Conservation (phyloP, 2,113 vertebrate species). For the Neodon shergylaensis region DNA sequence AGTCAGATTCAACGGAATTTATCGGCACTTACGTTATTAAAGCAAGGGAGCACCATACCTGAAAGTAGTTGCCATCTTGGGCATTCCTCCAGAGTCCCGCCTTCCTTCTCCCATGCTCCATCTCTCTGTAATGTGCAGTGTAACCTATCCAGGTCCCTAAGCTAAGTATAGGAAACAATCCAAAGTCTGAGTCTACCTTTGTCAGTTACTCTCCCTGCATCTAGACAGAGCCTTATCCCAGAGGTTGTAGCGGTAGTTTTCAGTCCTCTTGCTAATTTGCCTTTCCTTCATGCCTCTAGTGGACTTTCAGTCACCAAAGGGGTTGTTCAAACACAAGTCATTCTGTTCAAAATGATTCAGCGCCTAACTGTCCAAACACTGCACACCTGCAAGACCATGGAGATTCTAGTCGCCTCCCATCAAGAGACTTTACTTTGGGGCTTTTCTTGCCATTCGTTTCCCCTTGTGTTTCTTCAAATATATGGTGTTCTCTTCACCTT, state of each 20-base stretch:
- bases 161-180: neutral
- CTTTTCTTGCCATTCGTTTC: neutral
- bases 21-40: neutral
- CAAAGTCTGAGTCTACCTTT: neutral
- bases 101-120: neutral
- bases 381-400: neutral
- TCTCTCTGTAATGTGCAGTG: neutral
- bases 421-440: neutral
- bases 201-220: neutral
- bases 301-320: neutral
- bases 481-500: neutral
- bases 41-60: neutral
- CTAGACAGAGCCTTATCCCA: neutral
- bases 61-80: neutral
- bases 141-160: neutral
- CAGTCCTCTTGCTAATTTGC: neutral
- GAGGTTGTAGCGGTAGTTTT: neutral
- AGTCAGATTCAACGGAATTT: constrained; percentile 1
- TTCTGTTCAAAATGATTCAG: constrained; percentile 30
- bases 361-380: neutral
- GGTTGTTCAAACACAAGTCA: neutral
- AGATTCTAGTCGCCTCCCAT: neutral
- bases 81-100: neutral
- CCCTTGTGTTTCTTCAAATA: neutral
- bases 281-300: neutral